A percentile compares a stretch with the other conserved stretches of the same genome.
These are phyloP conservation scores for Trachelus stipa DNA, from an alignment of 2,888 invertebrate genomes.

Conservation along the genomic window DNA sequence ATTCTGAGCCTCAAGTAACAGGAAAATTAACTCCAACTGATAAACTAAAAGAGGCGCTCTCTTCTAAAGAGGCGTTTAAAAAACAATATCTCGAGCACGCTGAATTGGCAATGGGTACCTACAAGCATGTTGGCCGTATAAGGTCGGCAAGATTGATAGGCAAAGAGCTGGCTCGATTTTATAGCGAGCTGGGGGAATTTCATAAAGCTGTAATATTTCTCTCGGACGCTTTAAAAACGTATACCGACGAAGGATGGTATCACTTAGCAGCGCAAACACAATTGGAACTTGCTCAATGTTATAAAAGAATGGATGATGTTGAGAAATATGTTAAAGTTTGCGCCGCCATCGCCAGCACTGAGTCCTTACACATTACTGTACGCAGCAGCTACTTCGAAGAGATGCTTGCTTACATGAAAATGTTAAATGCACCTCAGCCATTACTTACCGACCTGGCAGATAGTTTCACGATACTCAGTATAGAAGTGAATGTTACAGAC, in stretches of 20 bases:
- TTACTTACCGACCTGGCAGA: constrained; percentile 71
- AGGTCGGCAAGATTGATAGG: constrained; percentile 91
- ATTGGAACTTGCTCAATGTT: constrained; percentile 86
- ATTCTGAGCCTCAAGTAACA: constrained; percentile 69
- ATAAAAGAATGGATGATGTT: constrained; percentile 82
- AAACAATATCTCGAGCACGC: constrained; percentile 93
- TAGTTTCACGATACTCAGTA: constrained; percentile 71
- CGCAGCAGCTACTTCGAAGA: constrained; percentile 85
- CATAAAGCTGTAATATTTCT: constrained; percentile 92
- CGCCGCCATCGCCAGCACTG: constrained; percentile 82
- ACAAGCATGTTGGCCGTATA: constrained; percentile 86
- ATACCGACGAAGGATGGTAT: constrained; percentile 89
- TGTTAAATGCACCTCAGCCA: constrained; percentile 67
- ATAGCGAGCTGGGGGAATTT: constrained; percentile 85
- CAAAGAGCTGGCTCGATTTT: constrained; percentile 89
- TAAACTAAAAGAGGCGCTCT: constrained; percentile 88
- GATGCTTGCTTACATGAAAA: constrained; percentile 77
- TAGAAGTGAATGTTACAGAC: constrained; percentile 70
- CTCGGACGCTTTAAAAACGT: constrained; percentile 86
- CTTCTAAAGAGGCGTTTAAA: constrained; percentile 89
- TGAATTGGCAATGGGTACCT: constrained; percentile 95
- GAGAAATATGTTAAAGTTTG: constrained; percentile 83
- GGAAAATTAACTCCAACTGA: constrained; percentile 78
- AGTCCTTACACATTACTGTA: constrained; percentile 79
- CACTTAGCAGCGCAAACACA: constrained; percentile 85